Base-by-base conservation (phyloP, 2,797 vertebrate genomes). In the Ciconia nigra region DNA sequence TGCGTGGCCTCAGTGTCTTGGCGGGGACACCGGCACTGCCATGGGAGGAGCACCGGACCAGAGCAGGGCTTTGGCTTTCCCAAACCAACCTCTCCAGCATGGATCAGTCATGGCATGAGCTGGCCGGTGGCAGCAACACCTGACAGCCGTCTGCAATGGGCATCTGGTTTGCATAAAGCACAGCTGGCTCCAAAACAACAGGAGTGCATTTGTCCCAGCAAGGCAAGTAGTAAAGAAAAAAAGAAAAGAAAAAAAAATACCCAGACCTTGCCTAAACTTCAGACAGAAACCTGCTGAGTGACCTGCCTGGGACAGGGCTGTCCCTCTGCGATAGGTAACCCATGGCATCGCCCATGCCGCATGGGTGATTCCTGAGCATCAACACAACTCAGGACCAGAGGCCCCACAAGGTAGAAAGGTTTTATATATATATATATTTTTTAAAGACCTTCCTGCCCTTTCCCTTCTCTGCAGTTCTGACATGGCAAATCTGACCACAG, bases 271-370 rank as follows among this genome's bases (percentile, higher is more conserved):
- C 17, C 63, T 54, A 19, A 77, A 51, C 33, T 91, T 94, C 92
- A 91, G 74, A 89, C 46, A 69, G 90, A 65, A 87, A 35, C 74
- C 84, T 78, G 66, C 52, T 46, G 85, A 59, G 86, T 52, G 73
- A 49, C 29, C 70, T 41, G 47, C 26, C 66, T 71, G 81, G 19
- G 15, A 0, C 1, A 2, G 22, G 47, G 61, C 31, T 2, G 0
- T 54, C 17, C 6, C 6, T 4, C 29, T 10, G 4, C 0, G 1
- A 15, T 2, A 35, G n/a, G 57, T 41, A 83, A 7, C 29, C 26
- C 41, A 3, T 0, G 4, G 85, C 73, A 47, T 26, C 16, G 2
- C 35, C 33, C 1, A 0, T 15, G 3, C 29, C 6, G 2, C 2
- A 5, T 12, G n/a, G 42, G 49, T 47, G 51, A 54, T 5, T 78